Conservation (phyloP, 2,113 vertebrate species). For the Dasyurus viverrinus region DNA sequence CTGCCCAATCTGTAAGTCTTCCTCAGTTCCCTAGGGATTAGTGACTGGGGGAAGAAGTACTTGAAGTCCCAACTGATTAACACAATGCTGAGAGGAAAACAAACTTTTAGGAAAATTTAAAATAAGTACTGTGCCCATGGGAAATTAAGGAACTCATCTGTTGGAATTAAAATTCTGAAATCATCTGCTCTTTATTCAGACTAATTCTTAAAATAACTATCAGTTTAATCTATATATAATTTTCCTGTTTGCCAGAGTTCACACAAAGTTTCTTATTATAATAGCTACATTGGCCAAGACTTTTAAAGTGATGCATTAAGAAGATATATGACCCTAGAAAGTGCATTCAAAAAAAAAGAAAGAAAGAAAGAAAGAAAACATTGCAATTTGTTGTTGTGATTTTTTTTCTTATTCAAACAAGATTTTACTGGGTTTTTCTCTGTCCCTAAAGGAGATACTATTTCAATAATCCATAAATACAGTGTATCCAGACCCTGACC, state of each 20-base stretch:
- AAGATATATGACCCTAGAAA: conserved; percentile 19
- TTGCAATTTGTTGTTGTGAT: not conserved
- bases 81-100: conserved; percentile 46
- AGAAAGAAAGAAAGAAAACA: not conserved
- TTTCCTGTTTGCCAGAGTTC: not conserved
- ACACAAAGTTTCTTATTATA: conserved; percentile 31
- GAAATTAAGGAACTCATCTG: conserved; percentile 67
- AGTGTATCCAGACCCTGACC: not conserved
- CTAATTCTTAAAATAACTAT: not conserved
- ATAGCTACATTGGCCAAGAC: not conserved
- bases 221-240: not conserved
- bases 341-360: not conserved
- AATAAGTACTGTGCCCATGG: conserved; percentile 42
- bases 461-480: not conserved
- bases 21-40: conserved; percentile 3
- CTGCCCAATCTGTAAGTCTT: conserved; percentile 32
- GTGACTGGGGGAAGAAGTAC: not conserved
- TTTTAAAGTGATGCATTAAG: conserved; percentile 14
- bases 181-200: conserved; percentile 25
- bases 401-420: not conserved
- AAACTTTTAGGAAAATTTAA: conserved; percentile 23
- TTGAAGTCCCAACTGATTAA: not conserved
- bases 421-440: not conserved
- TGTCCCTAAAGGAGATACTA: not conserved
- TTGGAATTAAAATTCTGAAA: conserved; percentile 41